Evolutionary conservation across 2,888 invertebrate genomes (phyloP).

Genomic region (Himalopsyche japonica): DNA sequence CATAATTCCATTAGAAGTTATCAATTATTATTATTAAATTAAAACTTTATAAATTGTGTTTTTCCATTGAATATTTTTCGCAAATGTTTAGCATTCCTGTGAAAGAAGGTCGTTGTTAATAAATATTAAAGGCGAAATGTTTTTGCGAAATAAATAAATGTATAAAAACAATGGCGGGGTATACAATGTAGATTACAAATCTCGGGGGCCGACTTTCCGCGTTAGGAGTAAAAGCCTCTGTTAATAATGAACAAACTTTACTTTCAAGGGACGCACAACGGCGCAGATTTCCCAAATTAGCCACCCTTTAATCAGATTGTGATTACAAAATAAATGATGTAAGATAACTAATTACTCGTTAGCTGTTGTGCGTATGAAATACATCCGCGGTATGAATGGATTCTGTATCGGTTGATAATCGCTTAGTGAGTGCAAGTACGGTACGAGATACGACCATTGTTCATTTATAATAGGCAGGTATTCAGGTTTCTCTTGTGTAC

Average conservation of each 20-base stretch:
- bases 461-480: too few relatives aligned
- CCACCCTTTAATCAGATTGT: not conserved
- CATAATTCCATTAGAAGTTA: too few relatives aligned
- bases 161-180: not conserved
- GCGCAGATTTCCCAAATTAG: not conserved
- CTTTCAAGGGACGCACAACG: not conserved
- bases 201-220: not conserved
- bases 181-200: not conserved
- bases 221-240: slow-evolving; percentile 1
- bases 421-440: too few relatives aligned
- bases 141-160: not conserved
- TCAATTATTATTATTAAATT: too few relatives aligned
- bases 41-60: too few relatives aligned
- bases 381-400: too few relatives aligned
- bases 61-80: not conserved
- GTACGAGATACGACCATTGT: too few relatives aligned
- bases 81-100: not conserved
- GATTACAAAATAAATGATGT: not conserved
- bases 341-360: not conserved
- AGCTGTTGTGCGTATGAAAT: too few relatives aligned
- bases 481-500: too few relatives aligned
- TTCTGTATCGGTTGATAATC: too few relatives aligned
- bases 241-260: not conserved
- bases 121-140: not conserved
- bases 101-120: not conserved